These are phyloP conservation scores for Mongoloraphidia duomilia DNA, from an alignment of 2,888 invertebrate genomes.

Conservation along the genomic window DNA sequence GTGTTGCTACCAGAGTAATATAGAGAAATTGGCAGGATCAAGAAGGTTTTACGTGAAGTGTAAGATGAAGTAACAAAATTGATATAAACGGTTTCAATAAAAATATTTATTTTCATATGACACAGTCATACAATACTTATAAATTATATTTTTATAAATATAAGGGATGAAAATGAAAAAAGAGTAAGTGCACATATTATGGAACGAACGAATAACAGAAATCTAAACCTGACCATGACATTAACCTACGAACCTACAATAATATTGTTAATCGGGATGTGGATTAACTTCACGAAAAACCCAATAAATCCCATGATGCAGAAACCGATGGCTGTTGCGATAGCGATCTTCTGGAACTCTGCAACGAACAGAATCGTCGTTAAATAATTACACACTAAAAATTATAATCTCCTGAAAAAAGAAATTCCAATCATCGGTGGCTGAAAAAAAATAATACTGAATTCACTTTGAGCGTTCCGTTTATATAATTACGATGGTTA, in stretches of 20 bases:
- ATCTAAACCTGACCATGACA: too few species aligned
- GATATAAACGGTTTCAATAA: too few species aligned
- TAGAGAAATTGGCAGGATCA: too few species aligned
- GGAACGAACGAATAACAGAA: too few species aligned
- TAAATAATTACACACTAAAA: not conserved
- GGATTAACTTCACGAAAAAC: slow-evolving; percentile 98
- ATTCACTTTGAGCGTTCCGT: not conserved
- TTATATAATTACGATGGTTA: not conserved
- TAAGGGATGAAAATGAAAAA: too few species aligned
- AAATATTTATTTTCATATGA: too few species aligned
- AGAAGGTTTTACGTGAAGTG: too few species aligned
- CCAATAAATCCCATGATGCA: slow-evolving; percentile 99
- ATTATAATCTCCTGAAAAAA: not conserved
- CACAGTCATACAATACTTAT: too few species aligned
- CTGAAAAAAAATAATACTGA: slow-evolving; percentile 2
- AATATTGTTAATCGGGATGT: slow-evolving; percentile 97
- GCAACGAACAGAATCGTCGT: slow-evolving; percentile 25
- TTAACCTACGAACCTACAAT: slow-evolving; percentile 65
- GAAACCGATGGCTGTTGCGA: slow-evolving; percentile 98
- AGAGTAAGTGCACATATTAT: too few species aligned
- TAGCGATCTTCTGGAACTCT: slow-evolving; percentile 99
- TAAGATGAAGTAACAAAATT: too few species aligned
- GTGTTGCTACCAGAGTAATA: too few species aligned
- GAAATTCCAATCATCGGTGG: slow-evolving; percentile 1
- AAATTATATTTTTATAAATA: too few species aligned